Evolutionary conservation across 2,888 invertebrate species (phyloP), one percentile per base, ranked within the genome.

Genomic region (Cataglyphis albicans): DNA sequence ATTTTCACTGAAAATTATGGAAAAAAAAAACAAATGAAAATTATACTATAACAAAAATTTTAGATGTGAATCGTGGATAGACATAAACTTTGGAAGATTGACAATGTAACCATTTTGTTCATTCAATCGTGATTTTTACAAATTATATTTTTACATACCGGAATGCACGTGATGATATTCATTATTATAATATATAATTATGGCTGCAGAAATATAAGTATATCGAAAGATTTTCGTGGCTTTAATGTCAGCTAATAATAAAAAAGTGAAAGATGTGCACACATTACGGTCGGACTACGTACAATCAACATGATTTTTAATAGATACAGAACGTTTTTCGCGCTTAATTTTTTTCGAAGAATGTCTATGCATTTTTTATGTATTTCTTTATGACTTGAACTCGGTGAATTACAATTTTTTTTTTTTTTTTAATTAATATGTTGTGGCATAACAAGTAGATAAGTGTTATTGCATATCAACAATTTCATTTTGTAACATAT

Each of bases 101-200:
- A 80, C 78, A 80, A 80, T 70, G 18, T 80, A 59, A 12, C 32
- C 44, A 70, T 59, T 70, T 70, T 78, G 21, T 48, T 35, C 70
- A 80, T 70, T 80, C 70, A 75, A 67, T 59, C 35, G 44, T 80
- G 59, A 70, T 70, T 87, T 87, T 81, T 78, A 80, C 84, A 87
- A 88, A 87, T 82, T 70, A 86, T 86, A 84, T 83, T 81, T 88
- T 65, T 84, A 86, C 87, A 76, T 82, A 76, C 64, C 65, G 70
- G 75, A 67, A 87, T 68, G 48, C 87, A 68, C 84, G 84, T 86
- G 87, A 82, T 82, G 29, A 67, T 35, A 44, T 70, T 70, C 57
- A 57, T 68, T 67, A 41, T 25, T 75, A 9, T 29, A 32, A 63
- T 4, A 64, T 5, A 48, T 74, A n/a, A 52, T 48, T 55, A 25